Evolutionary conservation across 2,888 invertebrate species (phyloP).

Genomic region (Blera fallax): DNA sequence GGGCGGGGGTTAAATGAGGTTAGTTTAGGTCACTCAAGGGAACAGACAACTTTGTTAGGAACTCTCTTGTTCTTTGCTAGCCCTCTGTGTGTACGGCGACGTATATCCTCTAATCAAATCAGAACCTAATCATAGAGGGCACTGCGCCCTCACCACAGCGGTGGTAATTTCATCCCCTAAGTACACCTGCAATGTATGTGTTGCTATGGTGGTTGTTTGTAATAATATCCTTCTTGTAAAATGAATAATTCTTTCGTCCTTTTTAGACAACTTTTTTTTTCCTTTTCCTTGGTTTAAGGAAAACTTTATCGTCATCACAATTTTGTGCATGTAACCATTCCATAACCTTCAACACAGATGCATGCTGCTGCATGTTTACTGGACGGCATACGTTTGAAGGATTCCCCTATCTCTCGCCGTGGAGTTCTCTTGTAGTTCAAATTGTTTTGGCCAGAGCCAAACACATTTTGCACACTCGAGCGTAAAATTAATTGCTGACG

Average conservation of each 20-base stretch:
- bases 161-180: conserved; percentile 49
- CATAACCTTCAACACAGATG: conserved; percentile 9
- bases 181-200: conserved; percentile 23
- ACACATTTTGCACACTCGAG: conserved; percentile 72
- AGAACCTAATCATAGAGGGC: conserved; percentile 68
- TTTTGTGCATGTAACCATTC: conserved; percentile 59
- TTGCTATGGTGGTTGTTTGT: conserved; percentile 17
- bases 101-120: conserved; percentile 70
- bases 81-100: conserved; percentile 13
- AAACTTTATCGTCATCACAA: conserved; percentile 58
- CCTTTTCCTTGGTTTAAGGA: background rate
- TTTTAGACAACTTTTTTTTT: conserved; percentile 18
- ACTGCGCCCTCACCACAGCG: conserved; percentile 14
- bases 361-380: conserved; percentile 29
- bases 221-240: conserved; percentile 57
- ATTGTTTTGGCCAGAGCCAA: conserved; percentile 56
- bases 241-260: conserved; percentile 62
- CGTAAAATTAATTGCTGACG: conserved; percentile 73
- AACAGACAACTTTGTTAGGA: conserved; percentile 67
- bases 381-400: conserved; percentile 19
- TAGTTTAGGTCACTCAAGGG: conserved; percentile 70
- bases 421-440: conserved; percentile 50
- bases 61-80: conserved; percentile 49
- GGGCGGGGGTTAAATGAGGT: conserved; percentile 22
- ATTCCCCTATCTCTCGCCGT: background rate